Conservation (phyloP, 2,113 vertebrate genomes). For the Laticauda laticaudata region DNA sequence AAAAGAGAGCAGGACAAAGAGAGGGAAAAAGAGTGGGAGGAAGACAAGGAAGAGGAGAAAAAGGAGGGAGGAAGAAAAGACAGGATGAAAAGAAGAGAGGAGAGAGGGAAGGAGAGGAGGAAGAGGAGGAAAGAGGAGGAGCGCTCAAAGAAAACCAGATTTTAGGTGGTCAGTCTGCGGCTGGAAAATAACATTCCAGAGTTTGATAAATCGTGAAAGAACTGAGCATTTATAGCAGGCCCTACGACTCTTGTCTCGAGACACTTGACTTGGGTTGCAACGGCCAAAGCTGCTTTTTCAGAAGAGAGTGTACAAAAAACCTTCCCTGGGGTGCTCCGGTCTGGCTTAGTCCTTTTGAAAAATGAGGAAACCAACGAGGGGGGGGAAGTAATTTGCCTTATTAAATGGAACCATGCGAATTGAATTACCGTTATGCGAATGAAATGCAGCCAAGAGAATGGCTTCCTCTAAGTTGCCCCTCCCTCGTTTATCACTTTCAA, state of each 20-base stretch:
- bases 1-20: no score
- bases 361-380: not conserved
- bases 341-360: not conserved
- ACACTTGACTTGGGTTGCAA: not conserved
- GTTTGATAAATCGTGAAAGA: constrained; percentile 23
- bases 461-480: not conserved
- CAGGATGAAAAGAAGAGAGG: no score
- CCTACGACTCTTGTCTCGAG: not conserved
- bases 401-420: not conserved
- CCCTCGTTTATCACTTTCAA: not conserved
- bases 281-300: not conserved
- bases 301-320: not conserved
- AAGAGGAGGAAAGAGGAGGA: not conserved
- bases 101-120: no score
- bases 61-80: no score
- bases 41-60: no score
- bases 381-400: not conserved
- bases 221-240: not conserved
- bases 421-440: not conserved
- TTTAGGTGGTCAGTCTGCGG: not conserved
- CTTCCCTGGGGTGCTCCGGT: no score
- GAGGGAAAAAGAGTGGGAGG: no score
- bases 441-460: not conserved
- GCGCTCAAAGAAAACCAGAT: constrained; percentile 40
- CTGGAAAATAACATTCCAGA: constrained; percentile 25